These are phyloP conservation scores for Austrolebias charrua DNA, from an alignment of 2,797 vertebrate genomes.

Conservation along the genomic window DNA sequence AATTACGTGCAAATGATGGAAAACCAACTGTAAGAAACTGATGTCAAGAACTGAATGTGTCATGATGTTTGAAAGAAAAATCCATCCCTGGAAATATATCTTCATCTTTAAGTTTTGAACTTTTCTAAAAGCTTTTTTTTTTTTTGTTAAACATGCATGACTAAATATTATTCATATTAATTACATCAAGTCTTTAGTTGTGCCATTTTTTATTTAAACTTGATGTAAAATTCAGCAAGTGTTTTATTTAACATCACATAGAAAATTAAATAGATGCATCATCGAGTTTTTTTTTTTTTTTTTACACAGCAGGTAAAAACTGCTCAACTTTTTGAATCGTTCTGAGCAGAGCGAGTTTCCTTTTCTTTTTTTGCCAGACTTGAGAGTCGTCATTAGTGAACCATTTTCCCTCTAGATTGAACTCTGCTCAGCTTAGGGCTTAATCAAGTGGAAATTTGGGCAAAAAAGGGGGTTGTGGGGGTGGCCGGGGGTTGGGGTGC, in stretches of 20 bases:
- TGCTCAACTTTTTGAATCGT: slow-evolving; percentile 28
- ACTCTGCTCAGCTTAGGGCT: slow-evolving; percentile 76
- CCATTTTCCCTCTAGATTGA: slow-evolving; percentile 79
- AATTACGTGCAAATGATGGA: slow-evolving; percentile 51
- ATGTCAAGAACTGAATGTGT: slow-evolving; percentile 16
- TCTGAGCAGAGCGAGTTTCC: slow-evolving; percentile 32
- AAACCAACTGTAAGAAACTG: slow-evolving; percentile 17
- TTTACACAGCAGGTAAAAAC: slow-evolving; percentile 13
- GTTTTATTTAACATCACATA: too few species aligned
- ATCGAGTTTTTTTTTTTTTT: too few species aligned
- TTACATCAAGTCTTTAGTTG: too few species aligned
- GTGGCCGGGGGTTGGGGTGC: slow-evolving; percentile 62
- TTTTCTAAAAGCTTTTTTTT: too few species aligned
- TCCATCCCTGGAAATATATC: too few species aligned
- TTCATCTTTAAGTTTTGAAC: too few species aligned
- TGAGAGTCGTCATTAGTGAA: slow-evolving; percentile 72
- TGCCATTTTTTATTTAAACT: not conserved
- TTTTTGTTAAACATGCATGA: too few species aligned
- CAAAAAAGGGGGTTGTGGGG: slow-evolving; percentile 59
- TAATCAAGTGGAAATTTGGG: slow-evolving; percentile 84
- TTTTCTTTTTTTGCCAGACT: slow-evolving; percentile 53
- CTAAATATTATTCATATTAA: too few species aligned
- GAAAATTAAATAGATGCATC: not conserved
- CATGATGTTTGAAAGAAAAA: not conserved
- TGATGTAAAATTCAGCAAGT: too few species aligned